These are phyloP conservation scores for Stegostoma tigrinum DNA, from an alignment of 2,113 vertebrate species.

Conservation along the genomic window DNA sequence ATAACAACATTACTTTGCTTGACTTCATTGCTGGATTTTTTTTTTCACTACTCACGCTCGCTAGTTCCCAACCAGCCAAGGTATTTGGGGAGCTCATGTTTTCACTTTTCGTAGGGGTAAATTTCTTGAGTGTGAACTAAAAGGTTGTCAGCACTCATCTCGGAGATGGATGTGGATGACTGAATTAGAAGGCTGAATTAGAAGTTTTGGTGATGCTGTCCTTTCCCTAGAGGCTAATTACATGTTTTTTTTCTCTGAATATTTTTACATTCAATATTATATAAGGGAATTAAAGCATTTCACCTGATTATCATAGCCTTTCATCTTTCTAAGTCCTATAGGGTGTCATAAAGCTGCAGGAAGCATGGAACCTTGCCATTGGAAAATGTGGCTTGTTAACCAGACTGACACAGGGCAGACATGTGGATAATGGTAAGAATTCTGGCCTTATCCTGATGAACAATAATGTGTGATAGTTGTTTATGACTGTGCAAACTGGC, in stretches of 20 bases:
- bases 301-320: not conserved
- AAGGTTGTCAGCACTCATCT: not conserved
- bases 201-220: not conserved
- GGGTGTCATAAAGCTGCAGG: not conserved
- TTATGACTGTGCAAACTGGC: not conserved
- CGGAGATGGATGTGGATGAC: not conserved
- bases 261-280: not conserved
- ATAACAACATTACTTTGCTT: not conserved
- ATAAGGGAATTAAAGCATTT: not conserved
- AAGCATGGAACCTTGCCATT: not conserved
- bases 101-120: not conserved
- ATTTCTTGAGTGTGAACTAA: not conserved
- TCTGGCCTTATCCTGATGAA: not conserved
- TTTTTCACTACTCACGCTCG: not conserved
- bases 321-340: not conserved
- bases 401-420: not conserved
- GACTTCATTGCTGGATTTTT: not conserved
- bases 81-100: not conserved
- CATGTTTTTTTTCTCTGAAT: not conserved
- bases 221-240: not conserved
- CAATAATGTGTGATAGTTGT: not conserved
- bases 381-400: not conserved
- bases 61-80: not conserved
- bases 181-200: not conserved
- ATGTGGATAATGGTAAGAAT: not conserved